Base-by-base conservation (phyloP, 2,797 vertebrate species). In the Hippopotamyrus pictus region DNA sequence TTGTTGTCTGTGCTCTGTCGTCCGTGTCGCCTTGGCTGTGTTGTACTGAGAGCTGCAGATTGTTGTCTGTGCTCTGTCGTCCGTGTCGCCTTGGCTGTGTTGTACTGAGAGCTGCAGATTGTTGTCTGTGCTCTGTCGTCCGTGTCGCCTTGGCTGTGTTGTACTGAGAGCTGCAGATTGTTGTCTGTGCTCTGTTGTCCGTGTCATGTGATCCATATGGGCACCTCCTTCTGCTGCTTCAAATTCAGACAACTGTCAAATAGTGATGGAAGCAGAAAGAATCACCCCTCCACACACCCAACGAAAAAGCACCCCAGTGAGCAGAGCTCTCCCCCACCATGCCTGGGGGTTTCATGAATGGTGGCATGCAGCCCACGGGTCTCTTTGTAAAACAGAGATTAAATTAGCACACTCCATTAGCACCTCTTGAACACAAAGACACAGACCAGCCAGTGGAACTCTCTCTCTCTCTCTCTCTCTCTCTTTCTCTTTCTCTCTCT, bases 381-480 rank as follows among this genome's bases (percentile, higher is more conserved):
- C 88, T 69, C 50, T 62, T 92, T 91, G 90, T 92, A 86, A 69
- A 90, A 86, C 85, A 69, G 86, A 90, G 91, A 92, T 92, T 92
- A 89, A 90, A 92, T 92, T 90, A 92, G 50, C 87, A 90, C 17
- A 87, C 90, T 88, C 90, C 91, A 92, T 91, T 92, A 91, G 88
- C 89, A 85, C 85, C 88, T 87, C 46, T 51, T 88, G 90, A 89
- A 90, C 85, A 92, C 88, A 92, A 89, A 88, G 51, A 88, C 76
- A 88, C 50, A 53, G 88, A 62, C 85, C 53, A n/a, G 33, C 33
- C 53, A 57, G 37, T 37, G 25, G 29, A 69, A 33, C 65, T 14
- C 65, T 4, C 1, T 5, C 3, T n/a, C 19, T n/a, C 19, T n/a
- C 2, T 51, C 11, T 51, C 11, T 51, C 50, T 51, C 50, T 48